Conservation (phyloP, 2,888 invertebrate genomes). For the Clivina fossor region DNA sequence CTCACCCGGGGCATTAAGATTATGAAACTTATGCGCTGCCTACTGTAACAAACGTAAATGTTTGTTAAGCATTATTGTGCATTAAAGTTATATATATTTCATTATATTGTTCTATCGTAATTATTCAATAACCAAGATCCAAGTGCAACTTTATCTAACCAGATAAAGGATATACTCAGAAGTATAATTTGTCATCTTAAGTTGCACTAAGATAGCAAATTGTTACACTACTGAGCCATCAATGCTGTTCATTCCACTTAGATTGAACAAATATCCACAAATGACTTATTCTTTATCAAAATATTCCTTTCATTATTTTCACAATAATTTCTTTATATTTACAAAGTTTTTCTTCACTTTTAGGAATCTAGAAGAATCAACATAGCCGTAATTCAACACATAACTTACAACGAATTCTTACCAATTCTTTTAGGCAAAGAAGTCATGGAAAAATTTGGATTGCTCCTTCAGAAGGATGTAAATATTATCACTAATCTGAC, state of each 20-base stretch:
- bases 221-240: too few relatives aligned
- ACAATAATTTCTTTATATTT: neutral
- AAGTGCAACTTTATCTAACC: too few relatives aligned
- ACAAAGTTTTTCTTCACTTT: conserved; percentile 33
- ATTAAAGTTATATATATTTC: too few relatives aligned
- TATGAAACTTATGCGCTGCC: too few relatives aligned
- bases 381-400: conserved; percentile 85
- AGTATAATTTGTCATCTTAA: too few relatives aligned
- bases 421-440: conserved; percentile 87
- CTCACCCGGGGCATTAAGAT: neutral
- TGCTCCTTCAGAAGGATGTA: conserved; percentile 79
- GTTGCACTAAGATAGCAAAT: too few relatives aligned
- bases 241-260: neutral
- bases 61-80: too few relatives aligned
- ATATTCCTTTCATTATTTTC: neutral
- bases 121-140: too few relatives aligned
- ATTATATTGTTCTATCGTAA: too few relatives aligned
- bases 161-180: too few relatives aligned
- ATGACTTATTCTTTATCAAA: neutral
- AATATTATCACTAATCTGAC: conserved; percentile 35
- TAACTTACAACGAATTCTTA: conserved; percentile 87
- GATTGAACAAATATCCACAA: neutral
- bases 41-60: too few relatives aligned
- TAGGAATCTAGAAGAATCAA: conserved; percentile 79
- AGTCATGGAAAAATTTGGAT: conserved; percentile 87